Percentiles rank a stretch among this genome's conserved stretches.
Evolutionary conservation across 37 sponge, comb jelly and placozoan species (phyloP).

Genomic region (Oopsacas minuta): DNA sequence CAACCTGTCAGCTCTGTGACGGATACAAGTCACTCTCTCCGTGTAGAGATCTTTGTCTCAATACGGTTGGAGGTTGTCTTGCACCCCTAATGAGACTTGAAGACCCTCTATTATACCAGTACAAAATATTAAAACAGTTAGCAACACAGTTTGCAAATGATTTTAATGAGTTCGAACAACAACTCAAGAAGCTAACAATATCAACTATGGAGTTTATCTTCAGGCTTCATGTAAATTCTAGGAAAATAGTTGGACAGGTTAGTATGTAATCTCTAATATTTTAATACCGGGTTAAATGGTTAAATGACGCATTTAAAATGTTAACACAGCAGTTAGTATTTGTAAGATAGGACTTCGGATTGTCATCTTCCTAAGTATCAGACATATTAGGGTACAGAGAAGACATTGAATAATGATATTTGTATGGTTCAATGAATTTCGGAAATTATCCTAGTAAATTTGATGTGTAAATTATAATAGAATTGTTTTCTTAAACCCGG

Average conservation of each 20-base stretch:
- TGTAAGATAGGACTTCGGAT: no score
- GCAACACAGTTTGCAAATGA: background rate
- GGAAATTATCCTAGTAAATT: no score
- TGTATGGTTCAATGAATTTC: no score
- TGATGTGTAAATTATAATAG: no score
- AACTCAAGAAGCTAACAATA: background rate
- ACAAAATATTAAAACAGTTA: background rate
- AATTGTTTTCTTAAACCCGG: no score
- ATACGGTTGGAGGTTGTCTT: background rate
- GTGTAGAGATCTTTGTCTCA: background rate
- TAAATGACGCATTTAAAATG: no score
- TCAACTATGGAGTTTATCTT: background rate
- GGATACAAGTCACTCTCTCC: background rate
- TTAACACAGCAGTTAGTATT: no score
- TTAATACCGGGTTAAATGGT: no score
- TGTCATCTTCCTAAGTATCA: no score
- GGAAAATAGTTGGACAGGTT: background rate
- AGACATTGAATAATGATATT: no score
- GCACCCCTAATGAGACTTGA: background rate
- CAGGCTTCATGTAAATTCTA: background rate
- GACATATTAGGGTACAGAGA: no score
- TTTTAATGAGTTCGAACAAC: background rate
- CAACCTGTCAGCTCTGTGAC: background rate
- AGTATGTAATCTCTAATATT: no score
- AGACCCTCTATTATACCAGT: background rate